A percentile compares a stretch with the other conserved stretches of the same genome.
phyloP scores from a whole-genome alignment of 2,113 vertebrate species.

The Neolamprologus ventralis region DNA sequence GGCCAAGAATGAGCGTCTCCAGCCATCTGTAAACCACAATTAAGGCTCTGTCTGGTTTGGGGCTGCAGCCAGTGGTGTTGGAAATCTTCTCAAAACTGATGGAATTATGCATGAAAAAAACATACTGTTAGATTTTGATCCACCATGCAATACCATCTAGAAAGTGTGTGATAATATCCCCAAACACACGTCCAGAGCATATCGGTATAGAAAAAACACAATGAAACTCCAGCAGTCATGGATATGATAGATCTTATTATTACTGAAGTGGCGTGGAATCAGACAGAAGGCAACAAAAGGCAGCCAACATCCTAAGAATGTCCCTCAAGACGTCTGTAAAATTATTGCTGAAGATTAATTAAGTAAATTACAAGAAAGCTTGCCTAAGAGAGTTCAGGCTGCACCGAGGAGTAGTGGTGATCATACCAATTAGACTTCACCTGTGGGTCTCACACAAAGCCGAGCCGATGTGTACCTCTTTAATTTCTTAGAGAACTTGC shows the following conservation, averaged over 20 bases:
- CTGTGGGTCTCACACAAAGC: background rate
- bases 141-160: background rate
- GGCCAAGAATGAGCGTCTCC: background rate
- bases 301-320: background rate
- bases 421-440: background rate
- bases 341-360: background rate
- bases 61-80: background rate
- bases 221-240: background rate
- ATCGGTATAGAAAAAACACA: background rate
- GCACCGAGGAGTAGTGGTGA: background rate
- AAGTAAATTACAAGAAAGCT: background rate
- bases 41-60: background rate
- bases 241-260: background rate
- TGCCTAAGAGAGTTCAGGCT: background rate
- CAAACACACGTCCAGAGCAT: background rate
- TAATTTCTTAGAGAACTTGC: background rate
- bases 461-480: background rate
- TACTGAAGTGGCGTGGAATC: background rate
- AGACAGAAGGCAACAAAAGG: background rate
- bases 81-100: background rate
- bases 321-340: background rate
- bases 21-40: background rate
- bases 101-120: background rate
- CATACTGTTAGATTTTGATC: background rate
- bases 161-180: background rate